phyloP scores from a whole-genome alignment of 2,797 vertebrate genomes.

The Acridotheres tristis region DNA sequence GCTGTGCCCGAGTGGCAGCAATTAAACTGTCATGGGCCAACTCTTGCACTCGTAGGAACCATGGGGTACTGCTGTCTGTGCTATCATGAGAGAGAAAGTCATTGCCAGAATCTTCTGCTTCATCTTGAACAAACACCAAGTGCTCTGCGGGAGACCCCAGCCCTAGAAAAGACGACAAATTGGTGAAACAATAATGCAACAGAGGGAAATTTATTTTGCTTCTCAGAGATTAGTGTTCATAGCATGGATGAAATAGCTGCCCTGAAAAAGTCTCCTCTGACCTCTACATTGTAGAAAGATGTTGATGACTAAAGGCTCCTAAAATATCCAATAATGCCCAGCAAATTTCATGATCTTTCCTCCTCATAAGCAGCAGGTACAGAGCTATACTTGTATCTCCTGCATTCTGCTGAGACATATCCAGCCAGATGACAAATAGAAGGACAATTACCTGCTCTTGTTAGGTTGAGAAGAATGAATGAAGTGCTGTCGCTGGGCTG shows the following conservation, averaged over 20 bases:
- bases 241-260: background rate
- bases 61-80: conserved; percentile 90
- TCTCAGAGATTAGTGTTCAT: background rate
- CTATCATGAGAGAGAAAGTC: conserved; percentile 88
- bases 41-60: conserved; percentile 97
- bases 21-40: conserved; percentile 98
- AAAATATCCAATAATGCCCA: background rate
- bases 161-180: conserved; percentile 73
- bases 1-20: conserved; percentile 94
- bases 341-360: background rate
- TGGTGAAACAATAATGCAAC: background rate
- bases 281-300: background rate
- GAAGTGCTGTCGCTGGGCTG: conserved; percentile 93
- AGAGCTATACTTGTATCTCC: background rate
- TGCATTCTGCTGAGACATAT: background rate
- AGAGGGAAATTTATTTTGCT: background rate
- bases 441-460: conserved; percentile 87
- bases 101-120: conserved; percentile 86
- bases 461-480: conserved; percentile 95
- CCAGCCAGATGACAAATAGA: background rate
- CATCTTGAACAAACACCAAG: conserved; percentile 92
- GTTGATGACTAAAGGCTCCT: background rate
- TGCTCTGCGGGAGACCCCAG: conserved; percentile 92
- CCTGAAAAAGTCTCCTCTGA: background rate
- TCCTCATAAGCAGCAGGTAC: background rate